phyloP scores from a whole-genome alignment of 1,140 invertebrate genomes.

The Octopus bimaculoides region DNA sequence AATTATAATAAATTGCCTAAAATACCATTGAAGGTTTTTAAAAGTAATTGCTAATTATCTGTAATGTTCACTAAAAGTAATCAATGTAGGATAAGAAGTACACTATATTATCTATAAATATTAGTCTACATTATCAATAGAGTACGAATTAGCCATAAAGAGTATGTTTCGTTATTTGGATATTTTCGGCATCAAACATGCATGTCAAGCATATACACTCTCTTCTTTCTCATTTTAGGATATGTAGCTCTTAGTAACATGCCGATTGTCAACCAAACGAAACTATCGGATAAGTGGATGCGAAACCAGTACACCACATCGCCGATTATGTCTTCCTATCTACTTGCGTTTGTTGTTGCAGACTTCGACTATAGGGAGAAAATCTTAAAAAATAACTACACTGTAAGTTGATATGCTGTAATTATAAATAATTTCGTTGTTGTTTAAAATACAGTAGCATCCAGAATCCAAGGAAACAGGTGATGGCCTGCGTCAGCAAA shows the following conservation, averaged over 20 bases:
- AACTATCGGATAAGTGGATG: slow-evolving; percentile 32
- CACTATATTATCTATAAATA: slow-evolving; percentile 9
- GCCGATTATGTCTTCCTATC: slow-evolving; percentile 60
- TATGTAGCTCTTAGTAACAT: slow-evolving; percentile 88
- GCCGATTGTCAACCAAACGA: slow-evolving; percentile 58
- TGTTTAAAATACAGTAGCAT: too few relatives aligned
- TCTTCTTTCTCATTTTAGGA: slow-evolving; percentile 29
- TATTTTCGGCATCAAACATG: neutral
- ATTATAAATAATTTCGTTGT: too few relatives aligned
- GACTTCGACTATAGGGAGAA: slow-evolving; percentile 41
- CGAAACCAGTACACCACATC: slow-evolving; percentile 50
- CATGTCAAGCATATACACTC: neutral
- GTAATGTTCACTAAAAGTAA: slow-evolving; percentile 1
- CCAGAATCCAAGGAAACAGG: too few relatives aligned
- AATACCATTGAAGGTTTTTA: too few relatives aligned
- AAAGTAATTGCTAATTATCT: too few relatives aligned
- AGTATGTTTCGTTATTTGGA: too few relatives aligned
- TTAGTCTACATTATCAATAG: too few relatives aligned
- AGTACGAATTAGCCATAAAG: too few relatives aligned
- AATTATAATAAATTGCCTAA: too few relatives aligned
- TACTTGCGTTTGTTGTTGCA: slow-evolving; percentile 58
- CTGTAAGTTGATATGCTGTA: slow-evolving; percentile 26
- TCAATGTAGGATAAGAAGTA: neutral
- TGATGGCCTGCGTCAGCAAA: too few relatives aligned
- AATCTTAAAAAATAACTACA: slow-evolving; percentile 31